A percentile compares a stretch with the other conserved stretches of the same genome.
These are phyloP conservation scores for Balaenoptera acutorostrata DNA, from an alignment of 2,113 vertebrate species.

Conservation along the genomic window DNA sequence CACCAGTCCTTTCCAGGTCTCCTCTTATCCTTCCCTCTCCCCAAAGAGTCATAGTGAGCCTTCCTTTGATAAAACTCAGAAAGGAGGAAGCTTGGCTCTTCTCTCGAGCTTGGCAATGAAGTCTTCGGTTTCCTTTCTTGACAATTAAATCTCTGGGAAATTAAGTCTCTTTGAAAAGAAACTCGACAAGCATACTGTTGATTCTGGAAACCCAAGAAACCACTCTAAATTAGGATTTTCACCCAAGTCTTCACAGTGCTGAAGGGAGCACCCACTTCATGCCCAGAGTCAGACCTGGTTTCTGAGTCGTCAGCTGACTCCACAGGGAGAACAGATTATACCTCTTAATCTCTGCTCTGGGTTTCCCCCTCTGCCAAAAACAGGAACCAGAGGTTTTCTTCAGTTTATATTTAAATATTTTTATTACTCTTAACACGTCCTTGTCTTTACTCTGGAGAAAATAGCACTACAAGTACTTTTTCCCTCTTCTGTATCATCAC, in stretches of 20 bases:
- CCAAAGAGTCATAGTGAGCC: accelerated
- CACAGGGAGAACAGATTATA: not conserved
- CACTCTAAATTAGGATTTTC: not conserved
- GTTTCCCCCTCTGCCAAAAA: constrained; percentile 48
- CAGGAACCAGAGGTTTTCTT: constrained; percentile 35
- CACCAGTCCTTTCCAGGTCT: not conserved
- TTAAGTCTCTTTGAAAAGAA: not conserved
- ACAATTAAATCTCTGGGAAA: not conserved
- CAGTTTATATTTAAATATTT: constrained; percentile 35
- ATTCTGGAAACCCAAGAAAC: not conserved
- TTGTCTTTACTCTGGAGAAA: constrained; percentile 1
- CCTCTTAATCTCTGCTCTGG: constrained; percentile 30
- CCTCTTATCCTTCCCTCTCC: not conserved
- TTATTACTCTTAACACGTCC: constrained; percentile 42
- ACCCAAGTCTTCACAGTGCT: not conserved
- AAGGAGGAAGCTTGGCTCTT: not conserved
- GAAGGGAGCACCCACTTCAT: not conserved
- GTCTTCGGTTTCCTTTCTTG: not conserved
- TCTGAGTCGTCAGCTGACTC: not conserved
- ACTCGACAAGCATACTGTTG: not conserved
- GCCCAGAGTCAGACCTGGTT: not conserved
- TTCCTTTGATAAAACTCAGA: not conserved
- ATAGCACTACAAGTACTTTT: not conserved
- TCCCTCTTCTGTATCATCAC: not conserved
- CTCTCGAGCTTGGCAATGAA: not conserved